These are phyloP conservation scores for Megamerina dolium DNA, from an alignment of 2,888 invertebrate species.

Conservation along the genomic window DNA sequence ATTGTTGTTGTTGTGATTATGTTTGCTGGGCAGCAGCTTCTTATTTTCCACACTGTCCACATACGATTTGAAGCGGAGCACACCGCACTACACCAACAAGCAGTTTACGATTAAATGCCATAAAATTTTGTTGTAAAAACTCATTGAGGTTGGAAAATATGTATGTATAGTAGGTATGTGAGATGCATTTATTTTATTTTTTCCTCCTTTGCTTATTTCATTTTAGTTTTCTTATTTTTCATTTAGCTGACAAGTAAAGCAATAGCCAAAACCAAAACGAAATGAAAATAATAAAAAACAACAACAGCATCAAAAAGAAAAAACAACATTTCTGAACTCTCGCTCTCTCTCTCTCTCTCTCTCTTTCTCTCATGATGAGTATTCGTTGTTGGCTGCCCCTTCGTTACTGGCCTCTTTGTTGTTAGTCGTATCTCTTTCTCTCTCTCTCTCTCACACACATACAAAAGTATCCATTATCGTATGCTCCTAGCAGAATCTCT, in stretches of 20 bases:
- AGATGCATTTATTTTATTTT: conserved; percentile 6
- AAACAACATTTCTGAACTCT: no score
- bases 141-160: conserved; percentile 31
- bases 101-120: conserved; percentile 51
- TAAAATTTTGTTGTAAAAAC: conserved; percentile 49
- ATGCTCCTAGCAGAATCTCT: no score
- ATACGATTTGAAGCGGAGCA: no score
- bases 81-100: conserved; percentile 46
- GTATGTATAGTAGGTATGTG: no score
- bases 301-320: no score
- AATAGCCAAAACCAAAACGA: no score
- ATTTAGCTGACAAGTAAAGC: no score
- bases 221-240: conserved; percentile 5
- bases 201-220: conserved; percentile 3
- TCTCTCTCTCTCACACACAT: neutral
- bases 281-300: no score
- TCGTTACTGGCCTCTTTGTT: neutral
- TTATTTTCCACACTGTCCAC: no score
- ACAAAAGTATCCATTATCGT: no score
- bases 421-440: neutral
- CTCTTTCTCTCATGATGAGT: neutral
- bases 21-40: no score
- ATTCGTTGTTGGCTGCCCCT: neutral
- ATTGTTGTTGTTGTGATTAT: no score
- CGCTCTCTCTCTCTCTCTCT: neutral